A percentile compares a stretch with the other conserved stretches of the same genome.
These are phyloP conservation scores for Manacus vitellinus DNA, from an alignment of 2,113 vertebrate species.

Conservation along the genomic window DNA sequence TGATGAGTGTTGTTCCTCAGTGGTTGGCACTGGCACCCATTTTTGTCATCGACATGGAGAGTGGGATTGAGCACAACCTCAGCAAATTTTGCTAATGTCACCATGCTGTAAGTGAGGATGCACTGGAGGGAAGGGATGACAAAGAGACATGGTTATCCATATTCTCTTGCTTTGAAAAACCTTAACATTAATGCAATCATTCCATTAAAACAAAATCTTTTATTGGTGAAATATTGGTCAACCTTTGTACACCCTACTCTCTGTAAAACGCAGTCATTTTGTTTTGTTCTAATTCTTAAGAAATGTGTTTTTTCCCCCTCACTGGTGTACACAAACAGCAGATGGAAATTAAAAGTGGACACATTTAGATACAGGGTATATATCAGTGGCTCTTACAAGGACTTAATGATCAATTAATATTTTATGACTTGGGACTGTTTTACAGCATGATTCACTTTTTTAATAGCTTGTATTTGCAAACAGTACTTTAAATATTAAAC, in stretches of 20 bases:
- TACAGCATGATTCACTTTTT: background rate
- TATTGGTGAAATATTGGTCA: background rate
- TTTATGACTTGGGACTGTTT: constrained; percentile 24
- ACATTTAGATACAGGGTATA: background rate
- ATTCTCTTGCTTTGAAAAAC: background rate
- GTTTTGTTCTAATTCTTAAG: background rate
- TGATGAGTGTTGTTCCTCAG: background rate
- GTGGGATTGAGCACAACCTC: background rate
- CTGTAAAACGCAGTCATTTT: background rate
- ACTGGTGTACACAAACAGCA: background rate
- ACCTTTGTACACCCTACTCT: background rate
- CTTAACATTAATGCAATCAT: background rate
- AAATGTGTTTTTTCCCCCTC: background rate
- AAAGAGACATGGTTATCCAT: background rate
- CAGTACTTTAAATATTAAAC: constrained; percentile 26
- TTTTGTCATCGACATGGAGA: background rate
- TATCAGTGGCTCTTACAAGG: background rate
- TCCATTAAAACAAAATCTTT: background rate
- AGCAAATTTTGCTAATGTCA: background rate
- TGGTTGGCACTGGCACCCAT: background rate
- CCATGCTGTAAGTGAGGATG: too few species aligned
- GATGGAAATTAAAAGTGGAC: background rate
- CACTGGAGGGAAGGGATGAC: background rate
- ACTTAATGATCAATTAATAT: constrained; percentile 39
- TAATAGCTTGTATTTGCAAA: constrained; percentile 30